These are phyloP conservation scores for Brenthis hecate DNA, from an alignment of 2,888 invertebrate species.

Conservation along the genomic window DNA sequence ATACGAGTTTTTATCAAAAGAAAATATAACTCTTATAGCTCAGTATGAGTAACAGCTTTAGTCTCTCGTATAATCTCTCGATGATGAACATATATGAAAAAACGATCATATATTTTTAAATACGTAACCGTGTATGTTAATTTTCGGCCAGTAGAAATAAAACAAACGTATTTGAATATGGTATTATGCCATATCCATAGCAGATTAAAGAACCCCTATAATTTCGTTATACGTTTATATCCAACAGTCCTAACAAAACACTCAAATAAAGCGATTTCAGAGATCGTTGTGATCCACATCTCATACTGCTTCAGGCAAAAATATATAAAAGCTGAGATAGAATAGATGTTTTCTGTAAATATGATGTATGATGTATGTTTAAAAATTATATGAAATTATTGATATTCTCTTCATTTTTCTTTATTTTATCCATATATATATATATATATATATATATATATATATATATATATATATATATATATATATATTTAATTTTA, in stretches of 20 bases:
- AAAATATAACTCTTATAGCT: too few relatives aligned
- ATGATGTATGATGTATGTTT: constrained; percentile 1
- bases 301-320: constrained; percentile 14
- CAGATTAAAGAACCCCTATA: constrained; percentile 22
- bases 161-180: constrained; percentile 6
- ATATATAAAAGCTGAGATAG: not conserved
- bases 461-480: not conserved
- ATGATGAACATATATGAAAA: too few relatives aligned
- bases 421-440: not conserved
- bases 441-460: too few relatives aligned
- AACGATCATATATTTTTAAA: not conserved
- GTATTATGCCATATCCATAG: constrained; percentile 21
- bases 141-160: constrained; percentile 4
- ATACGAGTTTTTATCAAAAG: too few relatives aligned
- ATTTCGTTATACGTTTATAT: constrained; percentile 17
- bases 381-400: not conserved
- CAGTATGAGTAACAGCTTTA: too few relatives aligned
- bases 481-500: too few relatives aligned
- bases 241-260: constrained; percentile 28
- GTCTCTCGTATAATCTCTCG: too few relatives aligned
- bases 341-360: constrained; percentile 4
- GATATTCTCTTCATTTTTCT: not conserved
- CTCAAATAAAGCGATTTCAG: constrained; percentile 24
- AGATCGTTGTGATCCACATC: constrained; percentile 15
- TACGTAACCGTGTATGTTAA: constrained; percentile 1